These are phyloP conservation scores for Mystacornis crossleyi DNA, from an alignment of 2,113 vertebrate genomes.

Conservation along the genomic window DNA sequence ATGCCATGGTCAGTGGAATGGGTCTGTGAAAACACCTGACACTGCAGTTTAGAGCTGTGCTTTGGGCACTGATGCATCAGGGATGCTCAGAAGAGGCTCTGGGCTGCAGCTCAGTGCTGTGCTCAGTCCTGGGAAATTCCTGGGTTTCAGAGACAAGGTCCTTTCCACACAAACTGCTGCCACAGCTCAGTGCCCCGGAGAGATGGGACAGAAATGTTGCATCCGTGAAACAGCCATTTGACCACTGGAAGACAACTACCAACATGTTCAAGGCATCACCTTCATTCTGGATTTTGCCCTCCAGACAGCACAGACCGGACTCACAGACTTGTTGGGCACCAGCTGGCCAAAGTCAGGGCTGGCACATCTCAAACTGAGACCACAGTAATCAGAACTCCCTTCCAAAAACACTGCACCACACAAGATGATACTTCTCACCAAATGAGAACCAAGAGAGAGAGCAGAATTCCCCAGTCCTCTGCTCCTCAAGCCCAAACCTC, in stretches of 20 bases:
- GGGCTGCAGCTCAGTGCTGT: background rate
- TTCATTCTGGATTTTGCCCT: background rate
- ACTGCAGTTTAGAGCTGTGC: fast-evolving
- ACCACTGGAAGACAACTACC: background rate
- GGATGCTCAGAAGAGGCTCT: background rate
- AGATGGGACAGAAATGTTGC: fast-evolving
- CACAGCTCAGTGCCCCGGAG: background rate
- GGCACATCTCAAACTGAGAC: background rate
- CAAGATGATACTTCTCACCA: background rate
- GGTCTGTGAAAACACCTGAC: background rate
- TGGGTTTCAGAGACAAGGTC: background rate
- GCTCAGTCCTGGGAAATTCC: background rate
- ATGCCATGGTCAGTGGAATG: background rate
- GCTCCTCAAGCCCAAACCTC: background rate
- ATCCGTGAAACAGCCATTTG: fast-evolving
- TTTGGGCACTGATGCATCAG: background rate
- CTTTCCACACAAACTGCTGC: background rate
- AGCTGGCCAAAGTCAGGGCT: background rate
- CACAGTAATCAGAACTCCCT: background rate
- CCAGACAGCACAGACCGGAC: background rate
- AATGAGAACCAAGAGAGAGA: background rate
- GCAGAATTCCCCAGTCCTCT: background rate
- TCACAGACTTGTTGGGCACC: background rate
- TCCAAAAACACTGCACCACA: background rate
- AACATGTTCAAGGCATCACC: background rate